phyloP scores from a whole-genome alignment of 2,113 vertebrate genomes.

The Eulemur macaco region DNA sequence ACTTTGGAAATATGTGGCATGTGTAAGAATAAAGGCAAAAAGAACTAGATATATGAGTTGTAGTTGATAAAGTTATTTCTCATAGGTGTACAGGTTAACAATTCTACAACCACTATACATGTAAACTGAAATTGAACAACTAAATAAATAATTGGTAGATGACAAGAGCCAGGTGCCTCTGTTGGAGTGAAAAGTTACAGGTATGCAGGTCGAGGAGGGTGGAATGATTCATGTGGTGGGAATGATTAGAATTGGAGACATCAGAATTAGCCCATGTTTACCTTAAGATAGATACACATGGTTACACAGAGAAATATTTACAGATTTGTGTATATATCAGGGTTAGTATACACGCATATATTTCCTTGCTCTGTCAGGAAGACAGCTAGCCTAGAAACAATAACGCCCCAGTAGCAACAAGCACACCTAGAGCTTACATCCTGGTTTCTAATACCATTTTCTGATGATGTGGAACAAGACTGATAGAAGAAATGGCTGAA shows the following conservation, averaged over 20 bases:
- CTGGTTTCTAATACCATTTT: not conserved
- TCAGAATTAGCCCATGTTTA: not conserved
- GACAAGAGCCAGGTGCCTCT: not conserved
- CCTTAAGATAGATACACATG: not conserved
- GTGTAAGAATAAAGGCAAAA: not conserved
- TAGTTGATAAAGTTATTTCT: not conserved
- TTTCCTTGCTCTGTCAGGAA: not conserved
- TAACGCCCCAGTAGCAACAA: not conserved
- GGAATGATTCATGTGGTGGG: not conserved
- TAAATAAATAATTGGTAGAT: not conserved
- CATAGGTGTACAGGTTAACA: not conserved
- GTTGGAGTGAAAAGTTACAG: not conserved
- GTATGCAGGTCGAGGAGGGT: not conserved
- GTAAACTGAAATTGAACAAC: not conserved
- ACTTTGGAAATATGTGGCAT: not conserved
- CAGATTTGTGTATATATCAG: not conserved
- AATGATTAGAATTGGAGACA: not conserved
- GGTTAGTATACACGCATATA: not conserved
- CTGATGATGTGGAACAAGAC: not conserved
- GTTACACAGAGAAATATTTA: not conserved
- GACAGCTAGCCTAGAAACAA: not conserved
- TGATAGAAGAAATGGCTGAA: not conserved
- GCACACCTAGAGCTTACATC: not conserved
- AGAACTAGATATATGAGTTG: not conserved
- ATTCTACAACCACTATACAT: not conserved